Base-by-base conservation (phyloP, 1,140 invertebrate species). In the Coboldia fuscipes region DNA sequence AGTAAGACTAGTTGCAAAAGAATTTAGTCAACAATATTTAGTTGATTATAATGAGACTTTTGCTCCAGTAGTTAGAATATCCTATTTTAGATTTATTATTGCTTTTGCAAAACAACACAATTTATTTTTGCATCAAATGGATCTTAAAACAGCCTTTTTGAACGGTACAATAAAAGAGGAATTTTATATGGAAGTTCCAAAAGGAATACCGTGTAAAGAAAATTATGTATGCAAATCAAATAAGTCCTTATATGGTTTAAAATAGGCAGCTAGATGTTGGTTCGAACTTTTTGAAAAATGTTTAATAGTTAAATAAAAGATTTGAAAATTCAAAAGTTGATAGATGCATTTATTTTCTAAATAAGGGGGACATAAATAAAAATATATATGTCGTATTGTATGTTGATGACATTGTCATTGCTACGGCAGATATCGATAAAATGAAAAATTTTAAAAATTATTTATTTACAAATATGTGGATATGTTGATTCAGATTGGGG, bases 51-150 rank as follows among this genome's bases (percentile, higher is more conserved):
- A n/a, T n/a, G n/a, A n/a, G n/a, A n/a, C n/a, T n/a, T n/a, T n/a
- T n/a, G n/a, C n/a, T n/a, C n/a, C n/a, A n/a, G n/a, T n/a, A n/a
- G n/a, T n/a, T n/a, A n/a, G n/a, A n/a, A n/a, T n/a, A n/a, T 23
- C 38, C 17, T 39, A 21, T 42, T 42, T 58, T 34, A 48, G 56
- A 42, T 42, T 48, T 13, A 44, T 50, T 23, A 40, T 58, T 20
- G 47, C 54, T 8, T 54, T 61, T 42, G 38, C 58, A 17, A 47
- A 59, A 45, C 57, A 57, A 33, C 37, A 42, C 30, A 37, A 61
- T 24, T 46, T 62, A 24, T 46, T 54, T 39, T 37, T 48, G 15
- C 42, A 58, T 29, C 57, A 51, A 36, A n/a, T n/a, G n/a, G n/a
- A n/a, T n/a, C n/a, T n/a, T n/a, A n/a, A n/a, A n/a, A n/a, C n/a